Conservation (phyloP, 2,797 vertebrate genomes). For the Phataginus tetradactyla region DNA sequence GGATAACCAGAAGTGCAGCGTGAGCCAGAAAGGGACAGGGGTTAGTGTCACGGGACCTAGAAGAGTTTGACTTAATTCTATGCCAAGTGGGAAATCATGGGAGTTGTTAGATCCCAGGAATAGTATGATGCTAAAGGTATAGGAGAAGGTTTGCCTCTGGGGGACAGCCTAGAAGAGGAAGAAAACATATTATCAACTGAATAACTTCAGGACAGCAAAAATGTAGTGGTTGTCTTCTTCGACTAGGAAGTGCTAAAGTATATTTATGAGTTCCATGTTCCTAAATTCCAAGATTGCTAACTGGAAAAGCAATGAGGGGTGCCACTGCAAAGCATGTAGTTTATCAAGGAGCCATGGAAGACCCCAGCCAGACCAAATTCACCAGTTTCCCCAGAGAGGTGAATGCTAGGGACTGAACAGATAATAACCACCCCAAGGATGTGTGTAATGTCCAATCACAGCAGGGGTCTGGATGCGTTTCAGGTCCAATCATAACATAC, state of each 20-base stretch:
- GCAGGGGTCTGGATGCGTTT: not conserved
- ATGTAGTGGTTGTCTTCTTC: not conserved
- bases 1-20: rapidly evolving
- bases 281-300: not conserved
- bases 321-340: not conserved
- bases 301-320: not conserved
- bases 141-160: not conserved
- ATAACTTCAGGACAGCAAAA: not conserved
- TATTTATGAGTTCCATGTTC: not conserved
- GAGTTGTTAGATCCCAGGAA: not conserved
- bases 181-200: not conserved
- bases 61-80: not conserved
- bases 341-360: not conserved
- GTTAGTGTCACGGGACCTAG: rapidly evolving
- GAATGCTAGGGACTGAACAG: not conserved
- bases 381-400: not conserved
- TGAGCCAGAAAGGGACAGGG: not conserved
- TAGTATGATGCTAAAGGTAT: too few species aligned
- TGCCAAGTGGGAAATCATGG: not conserved
- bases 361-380: too few species aligned
- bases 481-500: not conserved
- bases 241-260: not conserved
- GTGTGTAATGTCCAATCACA: not conserved
- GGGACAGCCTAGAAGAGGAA: not conserved
- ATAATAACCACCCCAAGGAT: not conserved